Evolutionary conservation across 1,140 invertebrate species (phyloP), one percentile per base, ranked within the genome.

Genomic region (Danaus melanippus): DNA sequence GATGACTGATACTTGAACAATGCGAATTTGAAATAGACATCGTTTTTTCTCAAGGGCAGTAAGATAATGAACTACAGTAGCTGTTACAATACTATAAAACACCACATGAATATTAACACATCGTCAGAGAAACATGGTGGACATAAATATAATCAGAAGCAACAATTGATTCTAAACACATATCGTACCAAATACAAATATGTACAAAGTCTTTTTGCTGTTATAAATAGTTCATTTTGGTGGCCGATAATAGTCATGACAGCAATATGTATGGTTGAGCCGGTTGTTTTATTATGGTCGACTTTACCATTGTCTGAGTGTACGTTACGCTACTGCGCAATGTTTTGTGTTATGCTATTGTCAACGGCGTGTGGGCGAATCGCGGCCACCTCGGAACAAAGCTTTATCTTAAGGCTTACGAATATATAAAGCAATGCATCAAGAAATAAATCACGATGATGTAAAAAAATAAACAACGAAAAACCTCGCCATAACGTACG

Each of bases 281-380:
- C 50, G 44, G 53, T 52, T 56, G 53, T 58, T 54, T 63, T 66
- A 66, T 71, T 60, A 66, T 69, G 50, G 60, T 56, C 46, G 67
- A 68, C 57, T 70, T 49, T 56, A 70, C 69, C 66, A 81, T 78
- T 79, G 71, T 79, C 66, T 66, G 60, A 46, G 65, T 57, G 62
- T 60, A 62, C 46, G 64, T 63, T 64, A 67, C 42, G 69, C 71
- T 70, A 79, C 76, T 79, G 65, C 71, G 71, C 68, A 76, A 69
- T 62, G 55, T 66, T 64, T 67, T 62, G 64, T 66, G 51, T 55
- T 61, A 62, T 64, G 58, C 59, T 58, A 71, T 78, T 73, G 71
- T 78, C 66, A 62, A 59, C 53, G 53, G 60, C 60, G 66, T 66
- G 72, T 77, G 74, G 74, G 71, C 65, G 63, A 59, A 60, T 60